Percentiles rank a stretch among this genome's conserved stretches.
Conservation (phyloP, 2,888 invertebrate genomes). For the Abrostola tripartita region DNA sequence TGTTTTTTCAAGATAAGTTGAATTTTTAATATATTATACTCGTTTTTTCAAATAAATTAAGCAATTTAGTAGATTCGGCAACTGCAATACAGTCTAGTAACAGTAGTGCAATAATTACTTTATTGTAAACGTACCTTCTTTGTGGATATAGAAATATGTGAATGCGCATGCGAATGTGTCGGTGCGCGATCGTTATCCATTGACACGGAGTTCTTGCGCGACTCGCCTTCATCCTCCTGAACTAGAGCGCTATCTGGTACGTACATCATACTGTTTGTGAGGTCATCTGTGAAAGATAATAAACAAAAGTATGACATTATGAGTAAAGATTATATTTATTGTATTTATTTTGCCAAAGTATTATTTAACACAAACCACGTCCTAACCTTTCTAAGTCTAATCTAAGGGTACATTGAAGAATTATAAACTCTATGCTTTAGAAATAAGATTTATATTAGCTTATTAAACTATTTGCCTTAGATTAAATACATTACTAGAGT, state of each 20-base stretch:
- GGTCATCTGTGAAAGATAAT: slow-evolving; percentile 76
- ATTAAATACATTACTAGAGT: background rate
- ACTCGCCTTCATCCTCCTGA: slow-evolving; percentile 93
- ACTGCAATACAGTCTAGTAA: too few relatives aligned
- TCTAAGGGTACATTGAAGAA: too few relatives aligned
- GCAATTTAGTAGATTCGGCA: too few relatives aligned
- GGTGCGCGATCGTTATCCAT: slow-evolving; percentile 80
- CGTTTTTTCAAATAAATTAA: too few relatives aligned
- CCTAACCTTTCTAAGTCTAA: too few relatives aligned
- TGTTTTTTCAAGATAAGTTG: background rate
- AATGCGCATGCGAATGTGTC: slow-evolving; percentile 79
- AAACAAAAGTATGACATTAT: background rate
- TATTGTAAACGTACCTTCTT: slow-evolving; percentile 90
- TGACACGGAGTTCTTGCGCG: slow-evolving; percentile 84
- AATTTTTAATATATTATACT: background rate
- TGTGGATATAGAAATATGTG: slow-evolving; percentile 95
- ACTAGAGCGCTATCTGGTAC: slow-evolving; percentile 95
- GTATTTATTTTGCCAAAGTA: background rate
- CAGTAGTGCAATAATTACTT: background rate
- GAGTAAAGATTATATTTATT: background rate
- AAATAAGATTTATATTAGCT: too few relatives aligned
- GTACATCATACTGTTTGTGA: slow-evolving; percentile 95
- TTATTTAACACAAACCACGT: too few relatives aligned
- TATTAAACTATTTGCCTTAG: background rate
- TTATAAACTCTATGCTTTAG: too few relatives aligned